Percentiles rank a stretch among this genome's conserved stretches.
Conservation (phyloP, 2,888 invertebrate species). For the Adelognathus sp. region DNA sequence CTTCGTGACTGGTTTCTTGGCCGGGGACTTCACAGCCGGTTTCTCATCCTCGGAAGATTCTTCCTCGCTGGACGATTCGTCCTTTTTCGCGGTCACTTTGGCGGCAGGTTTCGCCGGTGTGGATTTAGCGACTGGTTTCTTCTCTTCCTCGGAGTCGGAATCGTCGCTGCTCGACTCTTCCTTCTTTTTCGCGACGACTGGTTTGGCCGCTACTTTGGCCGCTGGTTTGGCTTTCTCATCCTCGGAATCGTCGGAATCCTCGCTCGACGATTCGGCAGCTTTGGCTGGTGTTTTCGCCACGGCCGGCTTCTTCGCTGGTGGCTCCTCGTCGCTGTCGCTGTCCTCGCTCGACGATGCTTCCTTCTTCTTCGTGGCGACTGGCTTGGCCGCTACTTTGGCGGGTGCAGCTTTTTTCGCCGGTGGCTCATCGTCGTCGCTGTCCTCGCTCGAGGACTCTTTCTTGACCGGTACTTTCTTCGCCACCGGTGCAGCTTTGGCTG, state of each 20-base stretch:
- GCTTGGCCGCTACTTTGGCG: slow-evolving; percentile 53
- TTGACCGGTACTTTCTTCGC: no score
- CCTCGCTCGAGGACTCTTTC: not conserved
- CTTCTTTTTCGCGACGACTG: slow-evolving; percentile 49
- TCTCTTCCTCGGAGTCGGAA: slow-evolving; percentile 73
- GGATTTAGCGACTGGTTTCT: slow-evolving; percentile 64
- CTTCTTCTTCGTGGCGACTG: slow-evolving; percentile 66
- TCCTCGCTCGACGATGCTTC: slow-evolving; percentile 79
- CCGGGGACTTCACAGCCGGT: slow-evolving; percentile 44
- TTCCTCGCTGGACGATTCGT: slow-evolving; percentile 68
- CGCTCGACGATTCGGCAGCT: slow-evolving; percentile 67
- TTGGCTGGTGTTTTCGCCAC: slow-evolving; percentile 52
- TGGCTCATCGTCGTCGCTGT: not conserved
- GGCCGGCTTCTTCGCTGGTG: slow-evolving; percentile 58
- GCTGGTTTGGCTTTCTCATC: slow-evolving; percentile 77
- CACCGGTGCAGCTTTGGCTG: no score
- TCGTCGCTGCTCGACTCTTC: slow-evolving; percentile 77
- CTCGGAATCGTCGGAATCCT: slow-evolving; percentile 76
- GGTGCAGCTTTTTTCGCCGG: slow-evolving; percentile 3
- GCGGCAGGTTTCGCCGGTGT: slow-evolving; percentile 59
- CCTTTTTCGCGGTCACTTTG: slow-evolving; percentile 63
- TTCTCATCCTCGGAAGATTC: slow-evolving; percentile 74
- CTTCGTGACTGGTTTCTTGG: slow-evolving; percentile 56
- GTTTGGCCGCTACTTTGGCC: slow-evolving; percentile 43
- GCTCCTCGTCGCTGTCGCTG: slow-evolving; percentile 60